phyloP scores from a whole-genome alignment of 2,113 vertebrate genomes.

The Porphyrio hochstetteri region DNA sequence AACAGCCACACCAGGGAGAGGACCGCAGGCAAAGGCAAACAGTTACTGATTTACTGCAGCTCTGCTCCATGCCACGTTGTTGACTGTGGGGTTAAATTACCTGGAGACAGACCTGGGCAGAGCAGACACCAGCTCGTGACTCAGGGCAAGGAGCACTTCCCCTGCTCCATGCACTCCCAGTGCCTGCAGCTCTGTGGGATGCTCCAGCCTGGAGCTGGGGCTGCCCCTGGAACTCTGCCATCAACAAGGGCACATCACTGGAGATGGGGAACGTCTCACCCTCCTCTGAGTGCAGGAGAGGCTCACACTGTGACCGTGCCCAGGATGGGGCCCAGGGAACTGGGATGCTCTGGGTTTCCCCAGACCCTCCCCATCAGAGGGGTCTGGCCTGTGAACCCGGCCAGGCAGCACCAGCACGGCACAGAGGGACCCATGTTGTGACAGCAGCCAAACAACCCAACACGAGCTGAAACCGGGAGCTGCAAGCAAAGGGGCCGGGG shows the following conservation, averaged over 20 bases:
- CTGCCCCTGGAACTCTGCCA: neutral
- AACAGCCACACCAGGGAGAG: neutral
- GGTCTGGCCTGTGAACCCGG: accelerated
- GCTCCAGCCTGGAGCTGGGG: neutral
- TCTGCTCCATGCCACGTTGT: neutral
- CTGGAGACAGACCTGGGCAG: neutral
- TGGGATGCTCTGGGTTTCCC: neutral
- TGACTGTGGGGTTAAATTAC: constrained; percentile 59
- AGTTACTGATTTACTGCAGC: constrained; percentile 53
- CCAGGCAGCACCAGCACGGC: accelerated
- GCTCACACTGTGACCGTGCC: neutral
- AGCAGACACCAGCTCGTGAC: neutral
- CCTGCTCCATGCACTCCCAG: accelerated
- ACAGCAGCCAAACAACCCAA: neutral
- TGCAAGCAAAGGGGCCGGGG: neutral
- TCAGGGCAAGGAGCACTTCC: neutral
- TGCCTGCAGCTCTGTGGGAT: neutral
- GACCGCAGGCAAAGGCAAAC: constrained; percentile 27
- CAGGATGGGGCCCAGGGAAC: neutral
- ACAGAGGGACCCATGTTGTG: accelerated
- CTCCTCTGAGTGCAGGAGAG: neutral
- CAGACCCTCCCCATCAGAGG: neutral
- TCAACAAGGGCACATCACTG: neutral
- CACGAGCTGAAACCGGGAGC: accelerated
- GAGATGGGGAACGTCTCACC: neutral